These are phyloP conservation scores for Nomada flava DNA, from an alignment of 2,888 invertebrate genomes.

Conservation along the genomic window DNA sequence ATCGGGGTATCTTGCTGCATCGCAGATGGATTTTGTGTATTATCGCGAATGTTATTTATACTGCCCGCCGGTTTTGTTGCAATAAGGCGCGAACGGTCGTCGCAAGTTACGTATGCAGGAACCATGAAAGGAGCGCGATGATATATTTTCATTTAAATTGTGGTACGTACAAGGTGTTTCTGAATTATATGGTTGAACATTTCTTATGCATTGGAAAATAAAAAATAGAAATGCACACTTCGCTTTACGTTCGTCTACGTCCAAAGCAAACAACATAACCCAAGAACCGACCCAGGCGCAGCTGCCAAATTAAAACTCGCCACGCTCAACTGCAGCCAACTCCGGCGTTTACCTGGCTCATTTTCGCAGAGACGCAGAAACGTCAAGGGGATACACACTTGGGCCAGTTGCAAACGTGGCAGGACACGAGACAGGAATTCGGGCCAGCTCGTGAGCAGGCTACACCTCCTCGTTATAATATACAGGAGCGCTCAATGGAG, in stretches of 20 bases:
- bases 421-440: conserved; percentile 52
- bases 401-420: background rate
- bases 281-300: no score
- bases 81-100: background rate
- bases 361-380: conserved; percentile 22
- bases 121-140: background rate
- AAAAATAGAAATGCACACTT: background rate
- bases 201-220: background rate
- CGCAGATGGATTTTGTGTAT: conserved; percentile 65
- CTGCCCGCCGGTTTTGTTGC: background rate
- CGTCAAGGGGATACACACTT: background rate
- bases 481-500: conserved; percentile 65
- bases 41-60: conserved; percentile 59
- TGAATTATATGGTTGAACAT: background rate
- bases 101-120: background rate
- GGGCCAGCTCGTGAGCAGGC: conserved; percentile 33
- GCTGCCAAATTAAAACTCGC: background rate
- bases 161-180: background rate
- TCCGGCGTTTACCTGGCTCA: background rate
- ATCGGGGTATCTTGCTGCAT: conserved; percentile 50
- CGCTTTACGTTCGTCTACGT: no score
- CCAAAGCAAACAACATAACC: no score
- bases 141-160: background rate
- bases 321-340: background rate
- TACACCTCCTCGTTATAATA: conserved; percentile 42